Base-by-base conservation (phyloP, 1,140 invertebrate genomes). In the Drosophila insularis region DNA sequence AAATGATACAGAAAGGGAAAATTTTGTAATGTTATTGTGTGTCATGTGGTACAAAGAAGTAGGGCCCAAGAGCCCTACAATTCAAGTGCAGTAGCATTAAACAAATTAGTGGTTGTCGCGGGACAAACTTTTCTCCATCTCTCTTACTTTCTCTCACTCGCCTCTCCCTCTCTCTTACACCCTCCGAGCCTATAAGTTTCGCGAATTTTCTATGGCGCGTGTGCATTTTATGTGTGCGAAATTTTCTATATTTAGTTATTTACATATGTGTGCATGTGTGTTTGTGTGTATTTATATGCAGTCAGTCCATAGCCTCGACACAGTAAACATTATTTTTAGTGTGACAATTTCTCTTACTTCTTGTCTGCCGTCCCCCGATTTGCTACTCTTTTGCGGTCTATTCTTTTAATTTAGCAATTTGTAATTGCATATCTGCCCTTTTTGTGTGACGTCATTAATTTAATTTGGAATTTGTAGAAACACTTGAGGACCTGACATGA, bases 301-400 rank as follows among this genome's bases (percentile, higher is more conserved):
- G 46, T 23, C 21, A 23, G 31, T 71, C 62, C 68, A 71, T 59
- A 80, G 63, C 79, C 80, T 87, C 80, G 84, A 89, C 84, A 89
- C 66, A 89, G 80, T 89, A 68, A 87, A 55, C 58, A 32, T 53
- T 85, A 73, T 82, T 70, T 89, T 68, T 74, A 70, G 66, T 64
- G 56, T 32, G 43, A 32, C 40, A 23, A 71, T 32, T 68, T 80
- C 43, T 50, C 43, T 50, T n/a, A 50, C 17, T 10, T 21, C 14
- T 37, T 1, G 14, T 46, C 43, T 37, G 5, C 43, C 14, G 6
- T 6, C 40, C 5, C 14, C 43, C 40, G n/a, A 17, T 14, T 14
- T 1, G 27, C 40, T n/a, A 14, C 40, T 43, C 40, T 6, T 6
- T 6, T 14, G 13, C 40, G 6, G 10, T 13, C 10, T 13, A 13